A percentile compares a stretch with the other conserved stretches of the same genome.
Evolutionary conservation across 2,888 invertebrate species (phyloP).

Genomic region (Rhamphomyia laevipes): DNA sequence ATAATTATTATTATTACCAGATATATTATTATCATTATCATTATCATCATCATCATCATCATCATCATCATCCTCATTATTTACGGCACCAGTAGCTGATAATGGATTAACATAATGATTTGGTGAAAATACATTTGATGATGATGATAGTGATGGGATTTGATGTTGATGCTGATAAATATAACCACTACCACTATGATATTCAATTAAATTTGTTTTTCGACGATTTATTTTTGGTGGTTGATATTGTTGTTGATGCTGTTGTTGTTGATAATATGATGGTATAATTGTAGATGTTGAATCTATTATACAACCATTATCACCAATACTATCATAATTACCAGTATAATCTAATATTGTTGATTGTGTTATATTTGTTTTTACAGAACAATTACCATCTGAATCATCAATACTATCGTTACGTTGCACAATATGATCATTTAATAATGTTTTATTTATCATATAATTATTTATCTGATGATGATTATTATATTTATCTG

Average conservation of each 20-base stretch:
- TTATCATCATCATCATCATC: background rate
- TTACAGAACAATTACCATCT: constrained; percentile 23
- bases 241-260: no score
- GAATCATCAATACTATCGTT: constrained; percentile 24
- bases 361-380: constrained; percentile 24
- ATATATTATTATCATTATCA: background rate
- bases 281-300: no score
- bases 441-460: no score
- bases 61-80: background rate
- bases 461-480: background rate
- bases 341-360: constrained; percentile 18
- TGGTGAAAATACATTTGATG: background rate
- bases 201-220: background rate
- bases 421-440: constrained; percentile 3
- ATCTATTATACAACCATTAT: background rate
- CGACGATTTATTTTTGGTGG: no score
- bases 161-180: background rate
- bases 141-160: no score
- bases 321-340: background rate
- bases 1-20: background rate
- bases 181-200: background rate
- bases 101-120: background rate
- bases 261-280: no score
- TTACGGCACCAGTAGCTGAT: background rate
- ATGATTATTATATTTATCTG: background rate